phyloP scores from a whole-genome alignment of 2,113 vertebrate species.

The Prolemur simus region DNA sequence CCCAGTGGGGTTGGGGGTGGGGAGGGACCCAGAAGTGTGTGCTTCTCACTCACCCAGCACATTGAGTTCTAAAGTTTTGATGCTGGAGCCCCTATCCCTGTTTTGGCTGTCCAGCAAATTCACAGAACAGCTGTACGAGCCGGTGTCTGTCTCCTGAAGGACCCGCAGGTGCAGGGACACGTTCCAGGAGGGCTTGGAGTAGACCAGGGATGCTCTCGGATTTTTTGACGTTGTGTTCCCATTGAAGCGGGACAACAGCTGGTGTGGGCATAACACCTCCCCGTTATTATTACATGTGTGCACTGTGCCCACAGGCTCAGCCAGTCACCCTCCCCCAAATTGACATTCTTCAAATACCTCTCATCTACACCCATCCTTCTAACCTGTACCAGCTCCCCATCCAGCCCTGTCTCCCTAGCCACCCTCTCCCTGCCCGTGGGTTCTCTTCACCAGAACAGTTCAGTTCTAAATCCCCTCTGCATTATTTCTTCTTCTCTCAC shows the following conservation, averaged over 20 bases:
- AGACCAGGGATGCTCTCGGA: conserved; percentile 86
- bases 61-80: conserved; percentile 47
- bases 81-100: accelerated
- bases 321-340: background rate
- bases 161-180: conserved; percentile 91
- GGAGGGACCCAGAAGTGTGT: accelerated
- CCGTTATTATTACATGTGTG: background rate
- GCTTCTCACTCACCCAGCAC: conserved; percentile 62
- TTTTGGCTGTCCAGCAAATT: background rate
- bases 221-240: conserved; percentile 63
- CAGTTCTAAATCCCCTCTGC: background rate
- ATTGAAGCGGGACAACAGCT: conserved; percentile 89
- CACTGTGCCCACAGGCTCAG: background rate
- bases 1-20: background rate
- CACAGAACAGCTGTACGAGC: conserved; percentile 89
- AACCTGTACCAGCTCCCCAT: background rate
- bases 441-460: background rate
- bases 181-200: conserved; percentile 85
- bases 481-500: background rate
- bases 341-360: background rate
- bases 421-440: background rate
- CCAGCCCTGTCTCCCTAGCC: background rate
- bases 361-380: background rate
- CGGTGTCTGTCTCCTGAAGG: conserved; percentile 89
- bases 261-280: background rate